These are phyloP conservation scores for Leuciscus waleckii DNA, from an alignment of 2,797 vertebrate species.

Conservation along the genomic window DNA sequence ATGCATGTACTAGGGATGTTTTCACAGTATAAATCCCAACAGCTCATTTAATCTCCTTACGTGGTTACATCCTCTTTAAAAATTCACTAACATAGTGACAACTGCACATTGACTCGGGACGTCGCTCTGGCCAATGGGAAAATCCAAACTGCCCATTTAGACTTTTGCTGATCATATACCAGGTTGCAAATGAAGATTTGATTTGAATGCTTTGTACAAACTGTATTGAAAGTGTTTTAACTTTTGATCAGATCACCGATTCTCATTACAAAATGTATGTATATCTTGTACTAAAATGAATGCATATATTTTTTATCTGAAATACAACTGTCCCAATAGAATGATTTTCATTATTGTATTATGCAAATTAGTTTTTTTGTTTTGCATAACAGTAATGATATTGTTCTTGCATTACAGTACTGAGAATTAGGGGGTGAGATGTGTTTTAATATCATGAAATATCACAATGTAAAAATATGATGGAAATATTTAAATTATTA, in stretches of 20 bases:
- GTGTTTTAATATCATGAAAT: neutral
- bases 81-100: constrained; percentile 78
- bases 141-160: constrained; percentile 23
- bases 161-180: neutral
- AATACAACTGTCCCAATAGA: neutral
- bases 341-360: neutral
- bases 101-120: constrained; percentile 63
- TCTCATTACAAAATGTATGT: too few relatives aligned
- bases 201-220: neutral
- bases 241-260: neutral
- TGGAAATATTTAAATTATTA: neutral
- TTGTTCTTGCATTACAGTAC: neutral
- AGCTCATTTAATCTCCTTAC: constrained; percentile 84
- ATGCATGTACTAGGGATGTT: constrained; percentile 71
- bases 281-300: neutral
- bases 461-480: neutral
- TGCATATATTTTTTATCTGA: neutral
- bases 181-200: neutral
- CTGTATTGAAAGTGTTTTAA: neutral
- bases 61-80: constrained; percentile 87
- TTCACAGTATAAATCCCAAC: constrained; percentile 82
- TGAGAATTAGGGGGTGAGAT: neutral
- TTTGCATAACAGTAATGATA: neutral
- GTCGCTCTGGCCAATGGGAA: constrained; percentile 62
- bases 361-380: neutral